These are phyloP conservation scores for Anticlea derivata DNA, from an alignment of 2,888 invertebrate genomes.

Conservation along the genomic window DNA sequence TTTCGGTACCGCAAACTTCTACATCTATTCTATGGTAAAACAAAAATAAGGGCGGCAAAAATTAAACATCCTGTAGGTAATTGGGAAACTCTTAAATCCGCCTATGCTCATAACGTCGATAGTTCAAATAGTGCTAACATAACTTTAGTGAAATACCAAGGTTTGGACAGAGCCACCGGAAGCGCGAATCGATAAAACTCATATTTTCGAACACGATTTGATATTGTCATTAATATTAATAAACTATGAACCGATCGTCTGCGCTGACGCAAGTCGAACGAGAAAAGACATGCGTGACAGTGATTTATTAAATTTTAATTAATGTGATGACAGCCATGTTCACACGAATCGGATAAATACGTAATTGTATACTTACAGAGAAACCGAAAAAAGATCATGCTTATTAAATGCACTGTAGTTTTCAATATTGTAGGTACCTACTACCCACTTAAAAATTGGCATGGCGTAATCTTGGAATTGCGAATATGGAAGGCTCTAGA, in stretches of 20 bases:
- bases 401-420: not conserved
- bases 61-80: too few relatives aligned
- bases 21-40: too few relatives aligned
- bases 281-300: slow-evolving; percentile 16
- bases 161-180: too few relatives aligned
- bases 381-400: not conserved
- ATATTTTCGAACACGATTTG: not conserved
- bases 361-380: slow-evolving; percentile 1
- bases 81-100: too few relatives aligned
- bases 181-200: too few relatives aligned
- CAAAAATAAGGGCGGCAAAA: too few relatives aligned
- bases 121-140: too few relatives aligned
- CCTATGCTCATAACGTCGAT: too few relatives aligned
- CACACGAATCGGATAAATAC: slow-evolving; percentile 11
- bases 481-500: too few relatives aligned
- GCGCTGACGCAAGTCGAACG: slow-evolving; percentile 20
- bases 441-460: too few relatives aligned
- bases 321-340: slow-evolving; percentile 14
- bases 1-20: too few relatives aligned
- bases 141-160: too few relatives aligned
- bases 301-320: slow-evolving; percentile 32
- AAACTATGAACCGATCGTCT: slow-evolving; percentile 8
- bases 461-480: not conserved
- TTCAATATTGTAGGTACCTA: not conserved
- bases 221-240: not conserved